Evolutionary conservation across 2,113 vertebrate species (phyloP).

Genomic region (Vombatus ursinus): DNA sequence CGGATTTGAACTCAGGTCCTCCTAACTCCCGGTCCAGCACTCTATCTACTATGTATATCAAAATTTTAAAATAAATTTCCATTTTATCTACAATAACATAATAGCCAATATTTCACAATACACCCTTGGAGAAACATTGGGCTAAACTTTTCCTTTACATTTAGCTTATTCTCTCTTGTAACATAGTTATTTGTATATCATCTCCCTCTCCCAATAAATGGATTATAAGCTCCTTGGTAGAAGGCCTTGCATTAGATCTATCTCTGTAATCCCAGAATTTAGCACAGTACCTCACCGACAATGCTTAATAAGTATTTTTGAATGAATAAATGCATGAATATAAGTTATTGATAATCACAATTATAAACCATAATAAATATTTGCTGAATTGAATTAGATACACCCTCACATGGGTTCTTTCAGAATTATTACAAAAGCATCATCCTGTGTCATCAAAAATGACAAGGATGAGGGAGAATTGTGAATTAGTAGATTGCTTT

Average conservation of each 20-base stretch:
- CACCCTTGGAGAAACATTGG: not conserved
- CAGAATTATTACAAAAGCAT: not conserved
- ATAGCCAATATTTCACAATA: too few species aligned
- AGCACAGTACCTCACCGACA: not conserved
- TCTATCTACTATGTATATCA: too few species aligned
- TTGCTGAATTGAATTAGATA: not conserved
- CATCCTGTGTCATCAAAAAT: constrained; percentile 7
- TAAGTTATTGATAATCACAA: too few species aligned
- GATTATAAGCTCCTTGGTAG: not conserved
- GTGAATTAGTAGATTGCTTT: constrained; percentile 22
- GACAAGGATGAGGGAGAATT: constrained; percentile 23
- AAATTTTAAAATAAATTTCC: not conserved
- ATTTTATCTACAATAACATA: not conserved
- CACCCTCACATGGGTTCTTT: not conserved
- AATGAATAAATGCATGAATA: too few species aligned
- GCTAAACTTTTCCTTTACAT: not conserved
- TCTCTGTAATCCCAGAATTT: not conserved
- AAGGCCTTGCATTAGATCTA: not conserved
- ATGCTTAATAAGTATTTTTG: too few species aligned
- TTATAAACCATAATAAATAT: not conserved
- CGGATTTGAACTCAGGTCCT: too few species aligned
- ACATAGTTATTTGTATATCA: not conserved
- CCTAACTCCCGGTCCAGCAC: too few species aligned
- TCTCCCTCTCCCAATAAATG: not conserved
- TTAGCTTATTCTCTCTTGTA: not conserved